Conservation (phyloP, 1,140 invertebrate genomes). For the Drosophila repletoides region DNA sequence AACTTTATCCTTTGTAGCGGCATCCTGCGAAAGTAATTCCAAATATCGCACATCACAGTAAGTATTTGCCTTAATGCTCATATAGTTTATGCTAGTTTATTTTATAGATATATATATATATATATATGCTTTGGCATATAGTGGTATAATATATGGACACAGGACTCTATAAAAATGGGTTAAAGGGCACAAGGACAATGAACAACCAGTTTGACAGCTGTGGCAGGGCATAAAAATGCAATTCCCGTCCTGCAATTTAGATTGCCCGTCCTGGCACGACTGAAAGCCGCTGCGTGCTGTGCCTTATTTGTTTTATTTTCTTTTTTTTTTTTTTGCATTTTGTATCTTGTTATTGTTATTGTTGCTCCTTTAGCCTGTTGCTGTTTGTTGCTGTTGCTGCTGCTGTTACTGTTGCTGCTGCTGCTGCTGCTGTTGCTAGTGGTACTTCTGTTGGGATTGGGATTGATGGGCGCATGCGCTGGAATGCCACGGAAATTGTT, state of each 20-base stretch:
- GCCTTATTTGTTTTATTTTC: too few relatives aligned
- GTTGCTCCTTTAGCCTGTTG: conserved; percentile 58
- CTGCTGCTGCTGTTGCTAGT: not conserved
- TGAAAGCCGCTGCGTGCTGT: conserved; percentile 12
- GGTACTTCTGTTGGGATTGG: too few relatives aligned
- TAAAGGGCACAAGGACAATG: conserved; percentile 42
- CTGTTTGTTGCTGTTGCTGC: conserved; percentile 36
- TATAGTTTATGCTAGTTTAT: too few relatives aligned
- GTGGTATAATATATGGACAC: conserved; percentile 20
- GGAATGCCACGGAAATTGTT: conserved; percentile 65
- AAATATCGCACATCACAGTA: too few relatives aligned
- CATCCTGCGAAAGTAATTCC: too few relatives aligned
- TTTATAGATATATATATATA: too few relatives aligned
- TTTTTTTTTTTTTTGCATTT: too few relatives aligned
- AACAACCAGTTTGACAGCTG: conserved; percentile 49
- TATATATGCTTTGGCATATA: not conserved
- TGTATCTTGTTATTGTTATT: conserved; percentile 13
- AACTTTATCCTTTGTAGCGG: too few relatives aligned
- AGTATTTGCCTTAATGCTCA: too few relatives aligned
- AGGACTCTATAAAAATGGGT: conserved; percentile 18
- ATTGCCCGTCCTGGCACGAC: conserved; percentile 25
- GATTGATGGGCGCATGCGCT: conserved; percentile 65
- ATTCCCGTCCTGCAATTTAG: conserved; percentile 49
- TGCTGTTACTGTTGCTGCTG: conserved; percentile 4
- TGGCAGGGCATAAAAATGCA: conserved; percentile 62